These are phyloP conservation scores for Phoxinus dragarum DNA, from an alignment of 2,797 vertebrate species.

Conservation along the genomic window DNA sequence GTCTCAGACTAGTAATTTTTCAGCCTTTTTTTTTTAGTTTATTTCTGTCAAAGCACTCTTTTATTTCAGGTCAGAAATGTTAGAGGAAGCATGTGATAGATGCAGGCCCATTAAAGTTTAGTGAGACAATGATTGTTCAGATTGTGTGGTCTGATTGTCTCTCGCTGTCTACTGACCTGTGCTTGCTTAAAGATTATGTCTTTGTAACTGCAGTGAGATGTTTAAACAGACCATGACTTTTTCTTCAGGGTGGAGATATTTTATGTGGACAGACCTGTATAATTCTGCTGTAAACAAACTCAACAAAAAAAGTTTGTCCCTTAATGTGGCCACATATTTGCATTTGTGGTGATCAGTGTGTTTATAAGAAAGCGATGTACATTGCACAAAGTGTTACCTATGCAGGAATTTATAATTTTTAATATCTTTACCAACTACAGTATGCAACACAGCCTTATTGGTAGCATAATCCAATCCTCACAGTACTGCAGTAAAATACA, in stretches of 20 bases:
- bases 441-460: not conserved
- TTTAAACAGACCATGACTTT: not conserved
- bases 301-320: not conserved
- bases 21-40: constrained; percentile 51
- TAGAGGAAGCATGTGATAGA: constrained; percentile 57
- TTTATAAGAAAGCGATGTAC: not conserved
- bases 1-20: constrained; percentile 61
- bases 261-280: constrained; percentile 19
- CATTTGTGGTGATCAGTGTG: not conserved
- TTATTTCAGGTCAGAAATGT: constrained; percentile 62
- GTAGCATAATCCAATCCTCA: not conserved
- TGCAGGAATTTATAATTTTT: no score
- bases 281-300: constrained; percentile 22
- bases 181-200: constrained; percentile 21
- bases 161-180: not conserved
- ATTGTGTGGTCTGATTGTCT: constrained; percentile 64
- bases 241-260: not conserved
- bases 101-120: constrained; percentile 63
- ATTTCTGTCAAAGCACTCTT: constrained; percentile 52
- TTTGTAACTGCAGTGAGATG: constrained; percentile 25
- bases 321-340: constrained; percentile 4
- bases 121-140: constrained; percentile 48
- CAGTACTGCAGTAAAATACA: not conserved
- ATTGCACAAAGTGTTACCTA: not conserved
- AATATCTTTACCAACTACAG: not conserved